phyloP scores from a whole-genome alignment of 2,113 vertebrate species.

The Misgurnus mizolepis region DNA sequence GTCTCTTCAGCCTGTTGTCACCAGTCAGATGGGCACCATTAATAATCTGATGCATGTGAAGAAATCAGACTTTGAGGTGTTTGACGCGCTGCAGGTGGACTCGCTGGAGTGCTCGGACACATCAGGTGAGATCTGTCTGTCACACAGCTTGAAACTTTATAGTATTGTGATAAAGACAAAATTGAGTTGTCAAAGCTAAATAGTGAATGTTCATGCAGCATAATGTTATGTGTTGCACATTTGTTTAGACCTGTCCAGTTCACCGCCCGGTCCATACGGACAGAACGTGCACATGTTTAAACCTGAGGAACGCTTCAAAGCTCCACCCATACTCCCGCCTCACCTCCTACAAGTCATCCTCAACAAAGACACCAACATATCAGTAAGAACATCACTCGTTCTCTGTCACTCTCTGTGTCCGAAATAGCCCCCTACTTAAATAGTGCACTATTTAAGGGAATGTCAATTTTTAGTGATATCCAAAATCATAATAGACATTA shows the following conservation, averaged over 20 bases:
- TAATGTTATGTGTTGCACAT: neutral
- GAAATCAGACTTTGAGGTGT: constrained; percentile 98
- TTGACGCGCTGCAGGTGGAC: constrained; percentile 93
- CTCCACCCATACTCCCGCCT: constrained; percentile 93
- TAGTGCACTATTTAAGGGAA: too few species aligned
- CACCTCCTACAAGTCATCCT: constrained; percentile 99
- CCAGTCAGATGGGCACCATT: constrained; percentile 95
- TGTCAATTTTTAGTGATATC: too few species aligned
- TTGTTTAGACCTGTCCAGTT: constrained; percentile 88
- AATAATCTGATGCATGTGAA: constrained; percentile 97
- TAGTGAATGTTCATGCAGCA: neutral
- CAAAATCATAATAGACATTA: too few species aligned
- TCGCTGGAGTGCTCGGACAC: constrained; percentile 94
- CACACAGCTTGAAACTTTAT: neutral
- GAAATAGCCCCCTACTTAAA: too few species aligned
- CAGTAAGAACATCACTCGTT: constrained; percentile 75
- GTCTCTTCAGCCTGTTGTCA: constrained; percentile 84
- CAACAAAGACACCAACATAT: constrained; percentile 98
- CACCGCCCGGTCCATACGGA: constrained; percentile 91
- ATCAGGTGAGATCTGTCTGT: constrained; percentile 75
- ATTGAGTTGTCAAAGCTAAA: neutral
- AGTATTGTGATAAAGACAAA: neutral
- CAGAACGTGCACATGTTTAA: constrained; percentile 90
- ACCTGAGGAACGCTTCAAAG: constrained; percentile 92
- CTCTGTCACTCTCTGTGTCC: neutral